Conservation (phyloP, 1,140 invertebrate genomes). For the Pseudomyrmex dendroicus region DNA sequence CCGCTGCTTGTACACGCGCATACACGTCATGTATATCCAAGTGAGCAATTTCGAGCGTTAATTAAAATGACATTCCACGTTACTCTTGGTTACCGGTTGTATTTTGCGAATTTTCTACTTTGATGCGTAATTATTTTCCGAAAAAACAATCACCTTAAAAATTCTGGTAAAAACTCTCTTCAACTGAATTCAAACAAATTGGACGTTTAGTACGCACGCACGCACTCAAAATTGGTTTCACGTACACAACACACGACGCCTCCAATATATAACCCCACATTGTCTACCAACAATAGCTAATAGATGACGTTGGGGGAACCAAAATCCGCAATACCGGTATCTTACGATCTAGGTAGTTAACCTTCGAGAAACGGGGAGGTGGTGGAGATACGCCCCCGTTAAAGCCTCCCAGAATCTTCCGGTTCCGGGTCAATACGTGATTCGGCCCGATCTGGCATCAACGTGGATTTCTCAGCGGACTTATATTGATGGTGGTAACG, state of each 20-base stretch:
- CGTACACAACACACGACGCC: constrained; percentile 12
- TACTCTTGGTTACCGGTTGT: too few relatives aligned
- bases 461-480: constrained; percentile 74
- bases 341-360: constrained; percentile 62
- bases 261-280: constrained; percentile 28
- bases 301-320: not conserved
- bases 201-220: not conserved
- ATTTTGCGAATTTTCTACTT: constrained; percentile 16
- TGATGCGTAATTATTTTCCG: not conserved
- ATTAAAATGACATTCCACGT: constrained; percentile 23
- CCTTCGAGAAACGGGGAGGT: too few relatives aligned
- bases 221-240: not conserved
- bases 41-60: constrained; percentile 23
- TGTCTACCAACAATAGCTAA: not conserved
- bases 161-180: not conserved
- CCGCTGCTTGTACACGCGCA: not conserved
- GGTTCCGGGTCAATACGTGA: constrained; percentile 76
- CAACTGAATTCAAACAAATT: not conserved
- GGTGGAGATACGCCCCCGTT: constrained; percentile 42
- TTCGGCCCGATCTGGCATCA: constrained; percentile 67
- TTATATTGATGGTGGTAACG: constrained; percentile 76
- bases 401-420: constrained; percentile 65
- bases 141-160: not conserved
- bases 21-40: not conserved
- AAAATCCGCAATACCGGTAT: constrained; percentile 63